Percentiles rank a stretch among this genome's conserved stretches.
These are phyloP conservation scores for Melanotaenia parkinsoni DNA, from an alignment of 2,797 vertebrate genomes.

Conservation along the genomic window DNA sequence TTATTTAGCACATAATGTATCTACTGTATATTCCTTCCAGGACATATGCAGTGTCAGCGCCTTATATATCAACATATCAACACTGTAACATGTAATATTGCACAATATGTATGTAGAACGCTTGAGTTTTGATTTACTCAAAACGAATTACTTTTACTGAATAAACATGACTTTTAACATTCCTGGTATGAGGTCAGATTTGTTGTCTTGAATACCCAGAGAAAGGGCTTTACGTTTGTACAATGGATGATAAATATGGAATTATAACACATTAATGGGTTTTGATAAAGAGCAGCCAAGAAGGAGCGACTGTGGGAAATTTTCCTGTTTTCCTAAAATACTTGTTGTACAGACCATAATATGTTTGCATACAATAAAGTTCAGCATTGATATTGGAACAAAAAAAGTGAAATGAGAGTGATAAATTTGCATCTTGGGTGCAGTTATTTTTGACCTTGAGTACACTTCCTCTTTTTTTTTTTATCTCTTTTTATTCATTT, in stretches of 20 bases:
- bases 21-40: conserved; percentile 52
- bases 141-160: conserved; percentile 52
- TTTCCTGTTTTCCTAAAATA: background rate
- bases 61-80: conserved; percentile 70
- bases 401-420: conserved; percentile 82
- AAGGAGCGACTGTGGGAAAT: too few relatives aligned
- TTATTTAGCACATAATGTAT: conserved; percentile 64
- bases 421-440: conserved; percentile 77
- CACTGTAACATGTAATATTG: conserved; percentile 62
- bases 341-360: background rate
- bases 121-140: conserved; percentile 39
- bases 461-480: conserved; percentile 73
- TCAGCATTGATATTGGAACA: conserved; percentile 50
- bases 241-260: background rate
- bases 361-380: conserved; percentile 7
- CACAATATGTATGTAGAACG: conserved; percentile 61
- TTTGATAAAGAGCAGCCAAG: background rate
- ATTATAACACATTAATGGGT: background rate
- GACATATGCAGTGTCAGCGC: conserved; percentile 43
- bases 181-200: conserved; percentile 21
- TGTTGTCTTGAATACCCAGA: background rate
- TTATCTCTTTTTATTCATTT: background rate
- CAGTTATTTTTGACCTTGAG: conserved; percentile 73
- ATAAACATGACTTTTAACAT: conserved; percentile 69
- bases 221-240: background rate